Conservation (phyloP, 2,113 vertebrate genomes). For the Leucosticte australis region DNA sequence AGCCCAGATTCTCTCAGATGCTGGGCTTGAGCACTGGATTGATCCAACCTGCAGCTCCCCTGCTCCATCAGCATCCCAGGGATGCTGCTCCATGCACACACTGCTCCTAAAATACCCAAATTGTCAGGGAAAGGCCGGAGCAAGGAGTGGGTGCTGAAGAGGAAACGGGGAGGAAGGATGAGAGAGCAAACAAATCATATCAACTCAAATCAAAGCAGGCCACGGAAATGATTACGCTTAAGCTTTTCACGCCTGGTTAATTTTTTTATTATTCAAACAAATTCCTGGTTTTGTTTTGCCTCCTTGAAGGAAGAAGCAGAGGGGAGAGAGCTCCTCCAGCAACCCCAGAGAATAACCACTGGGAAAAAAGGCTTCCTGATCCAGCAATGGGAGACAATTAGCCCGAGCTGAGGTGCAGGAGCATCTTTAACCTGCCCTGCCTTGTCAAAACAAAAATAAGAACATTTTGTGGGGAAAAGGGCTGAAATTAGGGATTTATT, state of each 20-base stretch:
- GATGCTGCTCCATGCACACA: neutral
- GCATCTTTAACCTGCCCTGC: neutral
- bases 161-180: neutral
- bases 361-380: neutral
- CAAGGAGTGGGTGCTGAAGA: neutral
- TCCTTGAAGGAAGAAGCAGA: constrained; percentile 22
- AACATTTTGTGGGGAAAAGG: neutral
- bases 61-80: neutral
- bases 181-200: neutral
- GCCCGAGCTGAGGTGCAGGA: neutral
- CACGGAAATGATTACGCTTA: neutral
- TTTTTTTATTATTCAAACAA: constrained; percentile 44
- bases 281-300: constrained; percentile 31
- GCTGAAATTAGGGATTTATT: neutral
- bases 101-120: neutral
- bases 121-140: neutral
- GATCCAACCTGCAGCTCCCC: neutral
- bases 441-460: neutral
- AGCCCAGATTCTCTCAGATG: neutral
- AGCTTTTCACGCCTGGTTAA: constrained; percentile 45
- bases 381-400: constrained; percentile 12
- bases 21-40: neutral
- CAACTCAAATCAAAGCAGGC: neutral
- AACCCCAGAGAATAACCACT: neutral
- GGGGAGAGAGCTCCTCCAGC: constrained; percentile 14